Conservation (phyloP, 2,113 vertebrate species). For the Diglossa brunneiventris region DNA sequence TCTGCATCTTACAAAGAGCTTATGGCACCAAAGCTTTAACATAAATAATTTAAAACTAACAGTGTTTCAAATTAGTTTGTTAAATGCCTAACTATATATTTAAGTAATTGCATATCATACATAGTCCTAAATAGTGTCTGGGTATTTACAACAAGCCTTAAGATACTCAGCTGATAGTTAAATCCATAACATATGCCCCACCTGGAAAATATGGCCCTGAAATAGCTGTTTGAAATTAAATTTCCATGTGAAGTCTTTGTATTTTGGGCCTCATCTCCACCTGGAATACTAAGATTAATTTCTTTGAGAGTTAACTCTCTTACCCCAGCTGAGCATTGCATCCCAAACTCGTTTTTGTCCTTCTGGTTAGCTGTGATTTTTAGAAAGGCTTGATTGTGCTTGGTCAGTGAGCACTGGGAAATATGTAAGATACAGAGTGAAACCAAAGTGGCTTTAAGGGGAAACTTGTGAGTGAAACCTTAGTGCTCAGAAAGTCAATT, state of each 20-base stretch:
- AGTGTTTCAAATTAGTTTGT: neutral
- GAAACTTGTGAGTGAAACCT: neutral
- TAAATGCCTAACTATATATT: neutral
- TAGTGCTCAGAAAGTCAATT: neutral
- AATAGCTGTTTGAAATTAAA: constrained; percentile 41
- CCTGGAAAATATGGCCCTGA: constrained; percentile 37
- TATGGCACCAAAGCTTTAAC: neutral
- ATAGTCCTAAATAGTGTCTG: neutral
- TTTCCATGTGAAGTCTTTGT: constrained; percentile 19
- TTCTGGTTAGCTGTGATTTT: constrained; percentile 9
- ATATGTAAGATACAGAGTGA: neutral
- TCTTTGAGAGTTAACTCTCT: constrained; percentile 31
- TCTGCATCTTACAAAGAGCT: neutral
- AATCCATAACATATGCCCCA: constrained; percentile 44
- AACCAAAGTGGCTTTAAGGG: neutral
- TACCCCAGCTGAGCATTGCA: neutral
- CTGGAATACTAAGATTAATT: constrained; percentile 32
- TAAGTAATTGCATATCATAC: neutral
- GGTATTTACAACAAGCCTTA: constrained; percentile 1
- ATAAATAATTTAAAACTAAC: neutral
- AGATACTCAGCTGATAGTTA: constrained; percentile 27
- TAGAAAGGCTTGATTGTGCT: neutral
- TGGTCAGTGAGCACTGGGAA: neutral
- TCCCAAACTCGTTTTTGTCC: neutral
- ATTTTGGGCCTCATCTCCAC: constrained; percentile 16